Base-by-base conservation (phyloP, 2,888 invertebrate genomes). In the Xiphydria camelus region DNA sequence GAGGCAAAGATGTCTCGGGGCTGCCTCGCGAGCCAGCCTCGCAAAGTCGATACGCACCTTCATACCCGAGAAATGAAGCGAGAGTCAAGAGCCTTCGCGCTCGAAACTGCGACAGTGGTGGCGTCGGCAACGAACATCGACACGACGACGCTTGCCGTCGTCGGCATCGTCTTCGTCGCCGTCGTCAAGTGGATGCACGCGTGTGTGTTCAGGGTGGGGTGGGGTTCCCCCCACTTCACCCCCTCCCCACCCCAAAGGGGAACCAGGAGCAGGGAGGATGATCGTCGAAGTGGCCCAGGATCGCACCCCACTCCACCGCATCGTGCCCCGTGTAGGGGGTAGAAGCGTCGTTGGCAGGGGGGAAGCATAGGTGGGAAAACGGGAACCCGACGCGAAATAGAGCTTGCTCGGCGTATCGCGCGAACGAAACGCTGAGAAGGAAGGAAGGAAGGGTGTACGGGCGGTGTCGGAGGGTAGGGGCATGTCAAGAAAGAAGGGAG, bases 401-500 rank as follows among this genome's bases (percentile, higher is more conserved):
- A 34, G 25, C 20, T 29, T 29, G 15, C 5, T 29, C 15, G 6
- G 4, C 5, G 4, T 29, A 4, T 29, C 12, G 6, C 29, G 32
- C 12, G 10, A n/a, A n/a, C n/a, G 32, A 10, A 31, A 5, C 6
- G 17, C 12, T 7, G 4, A n/a, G 36, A 19, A 38, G 25, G 25
- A 25, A 25, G 25, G 19, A 12, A 25, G 38, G 25, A 19, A n/a
- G 5, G 17, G n/a, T 14, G 36, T 7, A 36, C 4, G 22, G 17
- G 31, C 4, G 40, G 21, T 12, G n/a, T 14, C 15, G 23, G 12
- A 47, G 51, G 68, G 67, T 65, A 66, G 67, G 67, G 68, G 67
- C 54, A 62, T 51, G 55, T 57, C 66, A 68, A 68, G 67, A 68
- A 68, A 68, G 67, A 68, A 68, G 67, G 67, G 67, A 67, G 66